Evolutionary conservation across 2,888 invertebrate genomes (phyloP).

Genomic region (Doris montereyensis): DNA sequence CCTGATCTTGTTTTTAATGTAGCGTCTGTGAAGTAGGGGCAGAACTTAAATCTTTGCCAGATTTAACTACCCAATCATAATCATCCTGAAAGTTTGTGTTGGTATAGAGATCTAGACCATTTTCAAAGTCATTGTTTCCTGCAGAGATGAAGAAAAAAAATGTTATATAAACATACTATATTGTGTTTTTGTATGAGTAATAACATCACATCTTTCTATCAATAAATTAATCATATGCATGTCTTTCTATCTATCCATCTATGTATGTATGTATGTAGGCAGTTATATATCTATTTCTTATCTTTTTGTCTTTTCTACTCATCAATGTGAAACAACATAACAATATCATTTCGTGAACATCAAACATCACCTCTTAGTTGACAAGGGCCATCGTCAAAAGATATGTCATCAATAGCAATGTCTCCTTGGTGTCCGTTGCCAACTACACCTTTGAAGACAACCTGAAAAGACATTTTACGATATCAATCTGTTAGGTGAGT

Average conservation of each 20-base stretch:
- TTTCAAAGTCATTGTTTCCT: constrained; percentile 65
- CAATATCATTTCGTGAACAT: no score
- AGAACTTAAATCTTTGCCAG: constrained; percentile 44
- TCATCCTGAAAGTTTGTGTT: constrained; percentile 55
- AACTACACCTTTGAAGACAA: constrained; percentile 63
- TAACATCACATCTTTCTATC: no score
- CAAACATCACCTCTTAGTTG: background rate
- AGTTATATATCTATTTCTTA: no score
- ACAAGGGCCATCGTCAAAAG: constrained; percentile 43
- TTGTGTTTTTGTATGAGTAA: no score
- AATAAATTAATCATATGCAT: no score
- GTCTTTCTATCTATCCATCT: no score
- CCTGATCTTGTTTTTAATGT: constrained; percentile 23
- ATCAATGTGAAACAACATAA: no score
- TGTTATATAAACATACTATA: no score
- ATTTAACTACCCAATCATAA: constrained; percentile 65
- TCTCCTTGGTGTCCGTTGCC: constrained; percentile 58
- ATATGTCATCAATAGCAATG: constrained; percentile 61
- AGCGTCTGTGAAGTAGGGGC: constrained; percentile 18
- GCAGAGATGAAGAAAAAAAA: constrained; percentile 1
- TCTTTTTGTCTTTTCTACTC: no score
- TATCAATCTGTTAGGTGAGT: no score
- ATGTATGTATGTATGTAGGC: no score
- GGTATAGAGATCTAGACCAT: constrained; percentile 60
- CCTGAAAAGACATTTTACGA: constrained; percentile 49